Base-by-base conservation (phyloP, 2,113 vertebrate genomes). In the Psilopogon haemacephalus region DNA sequence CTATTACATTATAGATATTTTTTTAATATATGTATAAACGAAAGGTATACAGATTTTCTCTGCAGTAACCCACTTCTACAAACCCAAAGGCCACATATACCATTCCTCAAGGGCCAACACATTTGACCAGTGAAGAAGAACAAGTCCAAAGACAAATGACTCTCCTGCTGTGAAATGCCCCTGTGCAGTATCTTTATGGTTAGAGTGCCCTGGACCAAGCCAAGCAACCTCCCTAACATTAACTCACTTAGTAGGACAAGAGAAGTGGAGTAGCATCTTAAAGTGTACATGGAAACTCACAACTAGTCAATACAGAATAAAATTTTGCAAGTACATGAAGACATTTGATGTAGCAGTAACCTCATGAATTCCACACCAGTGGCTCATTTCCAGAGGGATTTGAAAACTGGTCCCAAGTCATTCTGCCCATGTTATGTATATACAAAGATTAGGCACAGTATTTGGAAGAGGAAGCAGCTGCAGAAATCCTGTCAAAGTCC, bases 51-150 rank as follows among this genome's bases (percentile, higher is more conserved):
- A 1, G 62, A 6, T 69, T 44, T 62, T 72, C 63, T 37, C 63
- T 83, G 2, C 1, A n/a, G 28, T 72, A 73, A 87, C 19, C 48
- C 5, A 4, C 27, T 89, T 75, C 33, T 67, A 56, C 38, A 75
- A 70, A 75, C 44, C 42, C 19, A 3, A 67, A 80, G 40, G 70
- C 38, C 48, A 69, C 9, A 13, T 3, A 10, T 0, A 33, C 28
- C 21, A 35, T 71, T 70, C 86, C 63, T 89, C n/a, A 54, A 90
- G 86, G 92, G 70, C 46, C 90, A 96, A 69, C 42, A 59, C 32
- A 82, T 92, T 93, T 89, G 89, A 73, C 23, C 63, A 89, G 52
- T 46, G 74, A 95, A 84, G 58, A 90, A 88, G 33, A 96, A 90
- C 48, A 73, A 92, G 78, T 60, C 64, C 77, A 85, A 79, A 70